phyloP scores from a whole-genome alignment of 2,888 invertebrate genomes.

The Cylindroiulus punctatus region DNA sequence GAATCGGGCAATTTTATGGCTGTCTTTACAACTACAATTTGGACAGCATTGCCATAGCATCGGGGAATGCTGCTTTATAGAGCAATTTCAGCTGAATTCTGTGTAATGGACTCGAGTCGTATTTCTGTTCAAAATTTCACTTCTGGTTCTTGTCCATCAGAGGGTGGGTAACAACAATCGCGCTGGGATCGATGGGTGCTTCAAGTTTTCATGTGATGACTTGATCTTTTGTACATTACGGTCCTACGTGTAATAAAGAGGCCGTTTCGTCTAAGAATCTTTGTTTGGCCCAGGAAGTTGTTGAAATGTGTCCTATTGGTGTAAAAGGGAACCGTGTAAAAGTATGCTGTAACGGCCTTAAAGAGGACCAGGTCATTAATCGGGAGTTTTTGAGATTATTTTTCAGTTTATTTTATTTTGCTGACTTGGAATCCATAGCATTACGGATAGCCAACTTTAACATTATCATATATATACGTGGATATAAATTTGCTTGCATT shows the following conservation, averaged over 20 bases:
- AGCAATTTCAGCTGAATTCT: background rate
- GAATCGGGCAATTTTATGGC: background rate
- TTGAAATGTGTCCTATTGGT: slow-evolving; percentile 13
- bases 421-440: too few species aligned
- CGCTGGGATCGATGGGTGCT: slow-evolving; percentile 16
- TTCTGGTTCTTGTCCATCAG: slow-evolving; percentile 10
- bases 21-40: slow-evolving; percentile 39
- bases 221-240: slow-evolving; percentile 27
- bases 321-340: too few species aligned
- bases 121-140: background rate
- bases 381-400: background rate
- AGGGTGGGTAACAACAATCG: slow-evolving; percentile 23
- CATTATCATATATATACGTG: too few species aligned
- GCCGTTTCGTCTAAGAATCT: background rate
- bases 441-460: too few species aligned
- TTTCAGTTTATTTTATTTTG: too few species aligned
- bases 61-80: slow-evolving; percentile 36
- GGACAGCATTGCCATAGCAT: background rate
- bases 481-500: too few species aligned
- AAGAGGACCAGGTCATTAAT: background rate
- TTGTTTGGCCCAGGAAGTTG: background rate
- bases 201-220: background rate
- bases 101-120: background rate
- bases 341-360: background rate
- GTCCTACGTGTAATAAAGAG: background rate